Evolutionary conservation across 2,113 vertebrate species (phyloP).

Genomic region (Chionis minor): DNA sequence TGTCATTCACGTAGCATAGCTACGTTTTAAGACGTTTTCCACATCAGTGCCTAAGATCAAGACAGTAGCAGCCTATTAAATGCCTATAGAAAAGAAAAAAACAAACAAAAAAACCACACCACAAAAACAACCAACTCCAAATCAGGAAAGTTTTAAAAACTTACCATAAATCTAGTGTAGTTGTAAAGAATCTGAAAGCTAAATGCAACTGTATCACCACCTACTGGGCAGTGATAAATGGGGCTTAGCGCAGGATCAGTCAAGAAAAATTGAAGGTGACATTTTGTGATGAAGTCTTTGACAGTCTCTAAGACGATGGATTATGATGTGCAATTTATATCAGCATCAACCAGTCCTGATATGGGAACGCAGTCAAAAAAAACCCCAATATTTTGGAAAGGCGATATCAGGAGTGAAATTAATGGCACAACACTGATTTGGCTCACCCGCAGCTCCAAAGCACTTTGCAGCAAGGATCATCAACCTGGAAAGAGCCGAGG

Average conservation of each 20-base stretch:
- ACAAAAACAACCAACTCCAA: not conserved
- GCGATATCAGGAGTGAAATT: not conserved
- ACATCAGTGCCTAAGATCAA: not conserved
- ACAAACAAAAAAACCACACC: no score
- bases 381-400: fast-evolving
- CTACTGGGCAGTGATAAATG: not conserved
- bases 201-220: not conserved
- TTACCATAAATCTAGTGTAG: not conserved
- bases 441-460: not conserved
- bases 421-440: not conserved
- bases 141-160: not conserved
- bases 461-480: not conserved
- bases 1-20: not conserved
- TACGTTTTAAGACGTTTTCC: not conserved
- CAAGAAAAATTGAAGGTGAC: not conserved
- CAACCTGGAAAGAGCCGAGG: not conserved
- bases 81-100: not conserved
- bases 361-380: not conserved
- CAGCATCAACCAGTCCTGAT: not conserved
- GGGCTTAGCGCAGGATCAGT: not conserved
- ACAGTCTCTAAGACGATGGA: not conserved
- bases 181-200: not conserved
- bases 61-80: not conserved
- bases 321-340: not conserved
- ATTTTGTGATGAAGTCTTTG: not conserved